These are phyloP conservation scores for Peromyscus attwateri DNA, from an alignment of 2,797 vertebrate species.

Conservation along the genomic window DNA sequence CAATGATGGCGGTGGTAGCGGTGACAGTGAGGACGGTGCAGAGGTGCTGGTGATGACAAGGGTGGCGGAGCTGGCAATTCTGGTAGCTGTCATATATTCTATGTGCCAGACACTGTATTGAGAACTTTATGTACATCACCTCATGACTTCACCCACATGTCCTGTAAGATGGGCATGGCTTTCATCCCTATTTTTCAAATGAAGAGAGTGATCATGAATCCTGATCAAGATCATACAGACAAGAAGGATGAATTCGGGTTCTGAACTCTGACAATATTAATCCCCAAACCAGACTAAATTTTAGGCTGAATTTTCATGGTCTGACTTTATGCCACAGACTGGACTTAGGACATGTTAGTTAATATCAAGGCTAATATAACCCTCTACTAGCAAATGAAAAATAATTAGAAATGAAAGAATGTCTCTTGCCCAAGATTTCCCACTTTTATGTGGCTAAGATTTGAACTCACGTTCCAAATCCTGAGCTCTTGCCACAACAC, in stretches of 20 bases:
- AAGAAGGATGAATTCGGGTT: background rate
- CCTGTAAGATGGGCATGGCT: background rate
- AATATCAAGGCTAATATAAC: background rate
- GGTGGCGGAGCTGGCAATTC: background rate
- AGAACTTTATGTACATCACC: background rate
- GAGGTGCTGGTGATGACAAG: background rate
- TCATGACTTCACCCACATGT: background rate
- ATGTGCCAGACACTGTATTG: background rate
- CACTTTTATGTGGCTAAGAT: constrained; percentile 27
- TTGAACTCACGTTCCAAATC: constrained; percentile 56
- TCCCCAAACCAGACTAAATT: background rate
- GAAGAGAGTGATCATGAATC: constrained; percentile 34
- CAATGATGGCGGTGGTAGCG: too few relatives aligned
- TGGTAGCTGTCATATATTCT: background rate
- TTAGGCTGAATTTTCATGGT: background rate
- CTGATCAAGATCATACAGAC: background rate
- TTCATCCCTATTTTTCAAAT: constrained; percentile 37
- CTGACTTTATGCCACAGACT: background rate
- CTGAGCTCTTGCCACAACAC: background rate
- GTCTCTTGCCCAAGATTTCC: constrained; percentile 33
- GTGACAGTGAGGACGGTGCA: background rate
- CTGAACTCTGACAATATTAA: background rate
- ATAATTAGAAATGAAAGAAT: background rate
- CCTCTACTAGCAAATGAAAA: background rate
- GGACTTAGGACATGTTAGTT: background rate